phyloP scores from a whole-genome alignment of 2,888 invertebrate species.

The Drosophila subquinaria region DNA sequence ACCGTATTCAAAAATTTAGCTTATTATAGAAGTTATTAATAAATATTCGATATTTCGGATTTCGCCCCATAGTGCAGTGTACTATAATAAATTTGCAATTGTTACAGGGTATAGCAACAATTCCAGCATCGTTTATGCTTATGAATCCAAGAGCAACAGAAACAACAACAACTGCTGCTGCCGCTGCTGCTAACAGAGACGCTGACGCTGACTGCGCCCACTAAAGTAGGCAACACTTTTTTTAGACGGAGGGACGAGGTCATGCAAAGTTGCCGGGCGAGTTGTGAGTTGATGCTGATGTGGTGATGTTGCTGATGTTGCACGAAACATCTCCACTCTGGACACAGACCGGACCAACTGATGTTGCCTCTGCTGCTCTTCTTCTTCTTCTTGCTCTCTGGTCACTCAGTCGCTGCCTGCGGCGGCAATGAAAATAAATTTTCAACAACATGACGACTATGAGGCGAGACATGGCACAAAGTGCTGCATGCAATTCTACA shows the following conservation, averaged over 20 bases:
- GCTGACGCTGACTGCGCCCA: slow-evolving; percentile 19
- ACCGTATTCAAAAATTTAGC: too few species aligned
- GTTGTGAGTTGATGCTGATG: slow-evolving; percentile 38
- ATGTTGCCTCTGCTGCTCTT: slow-evolving; percentile 4
- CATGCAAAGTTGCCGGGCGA: slow-evolving; percentile 29
- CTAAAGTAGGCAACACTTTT: slow-evolving; percentile 61
- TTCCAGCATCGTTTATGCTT: slow-evolving; percentile 42
- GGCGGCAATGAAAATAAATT: slow-evolving; percentile 80
- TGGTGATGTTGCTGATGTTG: slow-evolving; percentile 30
- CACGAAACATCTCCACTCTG: slow-evolving; percentile 3
- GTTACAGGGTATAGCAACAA: slow-evolving; percentile 12
- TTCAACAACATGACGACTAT: slow-evolving; percentile 76
- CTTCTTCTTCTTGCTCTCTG: slow-evolving; percentile 12
- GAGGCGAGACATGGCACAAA: slow-evolving; percentile 73
- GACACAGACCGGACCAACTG: slow-evolving; percentile 2
- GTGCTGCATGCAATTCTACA: slow-evolving; percentile 59
- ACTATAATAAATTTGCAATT: neutral
- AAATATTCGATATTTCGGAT: too few species aligned
- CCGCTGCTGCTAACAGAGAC: slow-evolving; percentile 27
- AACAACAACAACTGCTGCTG: slow-evolving; percentile 1
- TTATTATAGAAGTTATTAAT: too few species aligned
- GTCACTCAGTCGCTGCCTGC: slow-evolving; percentile 62
- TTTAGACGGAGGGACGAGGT: neutral
- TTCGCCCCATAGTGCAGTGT: too few species aligned
- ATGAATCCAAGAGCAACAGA: slow-evolving; percentile 35